These are phyloP conservation scores for Lithobius niger DNA, from an alignment of 1,140 invertebrate species.

Conservation along the genomic window DNA sequence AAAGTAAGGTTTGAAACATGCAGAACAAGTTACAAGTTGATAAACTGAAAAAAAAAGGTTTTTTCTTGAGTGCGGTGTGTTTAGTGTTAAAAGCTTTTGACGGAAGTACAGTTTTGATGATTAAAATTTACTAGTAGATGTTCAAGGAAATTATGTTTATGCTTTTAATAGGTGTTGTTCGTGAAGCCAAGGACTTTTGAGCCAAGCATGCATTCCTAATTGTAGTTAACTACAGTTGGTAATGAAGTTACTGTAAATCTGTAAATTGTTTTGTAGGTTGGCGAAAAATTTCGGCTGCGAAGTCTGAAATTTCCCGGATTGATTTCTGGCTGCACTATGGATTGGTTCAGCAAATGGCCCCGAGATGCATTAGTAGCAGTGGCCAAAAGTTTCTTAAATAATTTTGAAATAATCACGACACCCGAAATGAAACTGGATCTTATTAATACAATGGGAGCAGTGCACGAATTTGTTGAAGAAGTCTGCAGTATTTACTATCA, in stretches of 20 bases:
- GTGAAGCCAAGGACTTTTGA: no score
- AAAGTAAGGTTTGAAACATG: no score
- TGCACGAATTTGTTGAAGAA: conserved; percentile 82
- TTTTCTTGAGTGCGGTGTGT: no score
- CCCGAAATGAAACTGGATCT: conserved; percentile 66
- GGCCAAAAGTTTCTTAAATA: conserved; percentile 75
- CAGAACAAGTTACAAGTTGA: no score
- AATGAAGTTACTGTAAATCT: no score
- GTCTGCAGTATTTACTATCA: conserved; percentile 85
- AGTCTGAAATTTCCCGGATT: conserved; percentile 74
- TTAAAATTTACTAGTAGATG: neutral
- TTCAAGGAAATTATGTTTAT: neutral
- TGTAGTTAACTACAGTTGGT: no score
- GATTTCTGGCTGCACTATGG: conserved; percentile 90
- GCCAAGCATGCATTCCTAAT: no score
- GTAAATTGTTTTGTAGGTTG: conserved; percentile 41
- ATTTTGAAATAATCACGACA: conserved; percentile 80
- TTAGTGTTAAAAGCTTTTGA: neutral
- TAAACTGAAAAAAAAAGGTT: no score
- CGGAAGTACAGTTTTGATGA: neutral
- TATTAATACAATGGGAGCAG: conserved; percentile 74
- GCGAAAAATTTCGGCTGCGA: conserved; percentile 68
- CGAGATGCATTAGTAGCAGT: conserved; percentile 88
- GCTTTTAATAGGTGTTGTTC: neutral
- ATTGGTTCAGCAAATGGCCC: conserved; percentile 97